Evolutionary conservation across 1,140 invertebrate species (phyloP), one percentile per base, ranked within the genome.

Genomic region (Himalopsyche phryganea): DNA sequence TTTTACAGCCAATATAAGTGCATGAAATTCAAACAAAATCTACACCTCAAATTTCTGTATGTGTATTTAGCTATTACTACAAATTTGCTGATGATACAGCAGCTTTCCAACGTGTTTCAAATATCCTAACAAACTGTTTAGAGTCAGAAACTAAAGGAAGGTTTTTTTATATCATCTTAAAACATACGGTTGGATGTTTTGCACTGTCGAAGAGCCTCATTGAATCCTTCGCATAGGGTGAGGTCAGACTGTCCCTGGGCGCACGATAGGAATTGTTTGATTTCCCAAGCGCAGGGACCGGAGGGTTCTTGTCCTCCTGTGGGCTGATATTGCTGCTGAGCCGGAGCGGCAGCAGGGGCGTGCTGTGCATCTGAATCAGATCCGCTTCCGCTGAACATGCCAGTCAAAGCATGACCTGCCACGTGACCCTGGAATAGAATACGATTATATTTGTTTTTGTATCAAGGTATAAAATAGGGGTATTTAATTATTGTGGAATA

Each of bases 151-250:
- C 23, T 28, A 28, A 28, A 28, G 3, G 9, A 3, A 28, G 3
- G 9, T 3, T 3, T 28, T 3, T 3, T 28, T 28, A 28, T 28
- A 28, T 28, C 9, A 28, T 28, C 23, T 57, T 72, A 76, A 75
- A 20, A 76, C 63, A 46, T 64, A 60, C 72, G 74, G 65, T 78
- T 76, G 65, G 71, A 70, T 46, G 80, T 63, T 80, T 91, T 91
- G 87, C 94, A 96, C 71, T 95, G 91, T 65, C 91, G 86, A 58
- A 96, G 79, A 51, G 91, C 92, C 75, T 96, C 91, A 71, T 95
- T 96, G 74, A 96, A 96, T 41, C 92, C 93, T 66, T 94, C 87
- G 69, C 94, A 96, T 1, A 96, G 80, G 2, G 84, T 82, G 6
- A 96, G 71, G 72, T 96, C 93, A 23, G 82, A 80, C 68, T 94